A percentile compares a stretch with the other conserved stretches of the same genome.
Conservation (phyloP, 2,797 vertebrate species). For the Dromococcyx pavoninus region DNA sequence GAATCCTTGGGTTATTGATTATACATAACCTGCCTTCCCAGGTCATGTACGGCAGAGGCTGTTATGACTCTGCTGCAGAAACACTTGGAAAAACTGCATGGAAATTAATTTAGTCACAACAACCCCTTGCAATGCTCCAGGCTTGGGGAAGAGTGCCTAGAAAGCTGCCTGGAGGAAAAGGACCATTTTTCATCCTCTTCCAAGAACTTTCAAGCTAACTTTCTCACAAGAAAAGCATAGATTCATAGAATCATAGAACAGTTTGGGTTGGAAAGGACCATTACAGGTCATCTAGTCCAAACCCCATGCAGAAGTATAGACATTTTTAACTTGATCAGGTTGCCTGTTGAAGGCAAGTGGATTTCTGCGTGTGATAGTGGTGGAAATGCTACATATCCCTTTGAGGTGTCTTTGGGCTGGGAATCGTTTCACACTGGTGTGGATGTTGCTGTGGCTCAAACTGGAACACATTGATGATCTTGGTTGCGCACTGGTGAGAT, state of each 20-base stretch:
- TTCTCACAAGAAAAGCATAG: neutral
- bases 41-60: neutral
- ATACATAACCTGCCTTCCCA: neutral
- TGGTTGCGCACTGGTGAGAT: rapidly evolving
- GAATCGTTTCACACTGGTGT: neutral
- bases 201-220: neutral
- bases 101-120: too few species aligned
- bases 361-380: neutral
- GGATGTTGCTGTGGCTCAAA: rapidly evolving
- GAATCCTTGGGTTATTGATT: neutral
- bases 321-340: too few species aligned
- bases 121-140: too few species aligned
- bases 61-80: neutral
- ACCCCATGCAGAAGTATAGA: too few species aligned
- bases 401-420: neutral
- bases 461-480: rapidly evolving
- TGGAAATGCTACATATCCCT: neutral
- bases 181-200: neutral
- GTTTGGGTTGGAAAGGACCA: too few species aligned
- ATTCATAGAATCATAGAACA: too few species aligned
- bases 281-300: too few species aligned
- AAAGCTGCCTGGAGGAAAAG: neutral
- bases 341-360: too few species aligned
- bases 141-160: neutral
- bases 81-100: too few species aligned